Base-by-base conservation (phyloP, 2,113 vertebrate genomes). In the Hydrochoerus hydrochaeris region DNA sequence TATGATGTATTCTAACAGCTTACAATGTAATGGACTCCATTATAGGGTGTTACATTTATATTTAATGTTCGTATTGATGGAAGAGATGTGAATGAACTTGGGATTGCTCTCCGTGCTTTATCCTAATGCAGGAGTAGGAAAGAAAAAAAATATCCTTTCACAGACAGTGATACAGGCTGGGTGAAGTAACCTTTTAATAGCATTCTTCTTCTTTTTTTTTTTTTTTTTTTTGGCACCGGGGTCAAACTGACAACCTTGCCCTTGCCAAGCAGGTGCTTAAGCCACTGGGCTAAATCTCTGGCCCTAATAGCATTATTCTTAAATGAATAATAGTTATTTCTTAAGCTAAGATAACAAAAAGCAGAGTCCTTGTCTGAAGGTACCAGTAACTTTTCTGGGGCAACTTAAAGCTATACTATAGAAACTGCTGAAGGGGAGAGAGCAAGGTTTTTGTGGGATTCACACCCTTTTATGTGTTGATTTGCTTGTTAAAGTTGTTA, bases 281-380 rank as follows among this genome's bases (percentile, higher is more conserved):
- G 2, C 49, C 49, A 52, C 49, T 52, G 49, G 11, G 49, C 49
- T 52, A 52, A 52, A 52, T 52, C 49, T 10, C 49, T 52, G 49
- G 9, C 49, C 49, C 49, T 54, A 75, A 44, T 44, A 75, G 32
- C 67, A 20, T 88, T 24, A 54, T 91, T 93, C 58, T 91, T 65
- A 87, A 54, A 14, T 62, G 69, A 38, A 83, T 85, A 91, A 63
- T 96, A 60, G 86, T 57, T 80, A 9, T 80, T 92, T 88, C 49
- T 84, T 60, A 86, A 96, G 28, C 24, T 54, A n/a, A 24, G n/a
- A 71, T 83, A 65, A 94, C 91, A 91, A 90, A 96, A 95, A 89
- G 78, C 65, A 46, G 52, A 78, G 32, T 60, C 71, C 28, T 77
- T 95, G 71, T 35, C 62, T 38, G 75, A 91, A 94, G 49, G n/a